These are phyloP conservation scores for Melanotaenia duboulayi DNA, from an alignment of 2,113 vertebrate genomes.

Conservation along the genomic window DNA sequence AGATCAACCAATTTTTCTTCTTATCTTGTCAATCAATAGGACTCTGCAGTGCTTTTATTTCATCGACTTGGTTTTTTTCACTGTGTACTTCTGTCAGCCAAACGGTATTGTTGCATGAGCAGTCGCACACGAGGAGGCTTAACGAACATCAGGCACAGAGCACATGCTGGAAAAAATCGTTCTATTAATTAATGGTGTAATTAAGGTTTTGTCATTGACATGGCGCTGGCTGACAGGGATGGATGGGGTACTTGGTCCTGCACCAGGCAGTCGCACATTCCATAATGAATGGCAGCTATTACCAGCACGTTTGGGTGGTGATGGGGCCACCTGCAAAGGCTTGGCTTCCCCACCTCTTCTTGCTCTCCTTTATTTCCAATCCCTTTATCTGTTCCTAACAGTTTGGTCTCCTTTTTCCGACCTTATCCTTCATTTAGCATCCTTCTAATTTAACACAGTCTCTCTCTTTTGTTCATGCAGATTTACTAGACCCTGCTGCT, in stretches of 20 bases:
- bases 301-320: slow-evolving; percentile 88
- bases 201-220: slow-evolving; percentile 99
- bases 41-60: slow-evolving; percentile 59
- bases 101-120: slow-evolving; percentile 76
- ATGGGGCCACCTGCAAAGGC: slow-evolving; percentile 91
- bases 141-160: slow-evolving; percentile 91
- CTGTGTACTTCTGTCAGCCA: slow-evolving; percentile 66
- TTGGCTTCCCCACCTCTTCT: slow-evolving; percentile 78
- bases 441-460: slow-evolving; percentile 59
- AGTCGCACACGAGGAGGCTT: slow-evolving; percentile 89
- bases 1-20: slow-evolving; percentile 58
- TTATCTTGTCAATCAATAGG: slow-evolving; percentile 70
- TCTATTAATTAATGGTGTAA: slow-evolving; percentile 99
- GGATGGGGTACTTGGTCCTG: slow-evolving; percentile 88
- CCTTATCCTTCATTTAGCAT: slow-evolving; percentile 67
- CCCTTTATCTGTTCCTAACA: slow-evolving; percentile 68
- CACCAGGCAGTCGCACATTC: slow-evolving; percentile 86
- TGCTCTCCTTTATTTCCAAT: slow-evolving; percentile 45
- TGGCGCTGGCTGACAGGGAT: slow-evolving; percentile 96
- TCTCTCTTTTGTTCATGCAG: slow-evolving; percentile 39
- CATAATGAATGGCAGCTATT: slow-evolving; percentile 98
- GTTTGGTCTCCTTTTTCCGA: slow-evolving; percentile 66
- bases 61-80: slow-evolving; percentile 60
- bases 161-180: slow-evolving; percentile 88
- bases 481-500: slow-evolving; percentile 55